Percentiles rank a stretch among this genome's conserved stretches.
These are phyloP conservation scores for Lochmaea crataegi DNA, from an alignment of 2,888 invertebrate species.

Conservation along the genomic window DNA sequence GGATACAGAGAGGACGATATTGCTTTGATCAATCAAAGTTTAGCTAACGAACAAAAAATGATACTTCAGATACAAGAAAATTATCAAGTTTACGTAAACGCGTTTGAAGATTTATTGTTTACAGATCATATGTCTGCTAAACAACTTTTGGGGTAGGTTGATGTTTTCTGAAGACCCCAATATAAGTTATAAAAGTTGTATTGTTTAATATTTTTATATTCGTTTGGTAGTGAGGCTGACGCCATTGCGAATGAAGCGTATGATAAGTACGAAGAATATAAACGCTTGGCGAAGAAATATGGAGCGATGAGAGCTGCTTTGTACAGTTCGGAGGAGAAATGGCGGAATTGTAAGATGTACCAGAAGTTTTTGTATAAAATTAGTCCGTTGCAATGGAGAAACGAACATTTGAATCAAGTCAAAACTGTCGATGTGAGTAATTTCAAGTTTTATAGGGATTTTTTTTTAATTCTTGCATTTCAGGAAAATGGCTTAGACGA, in stretches of 20 bases:
- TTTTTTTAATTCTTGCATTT: neutral
- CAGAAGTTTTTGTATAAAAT: slow-evolving; percentile 76
- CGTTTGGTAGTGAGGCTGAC: slow-evolving; percentile 64
- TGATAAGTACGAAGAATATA: slow-evolving; percentile 64
- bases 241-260: slow-evolving; percentile 64
- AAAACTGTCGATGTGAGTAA: slow-evolving; percentile 2
- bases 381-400: slow-evolving; percentile 72
- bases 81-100: slow-evolving; percentile 68
- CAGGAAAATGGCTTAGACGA: slow-evolving; percentile 23
- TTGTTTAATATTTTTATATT: too few relatives aligned
- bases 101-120: slow-evolving; percentile 72
- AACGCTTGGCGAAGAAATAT: slow-evolving; percentile 64
- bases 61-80: slow-evolving; percentile 66
- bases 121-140: slow-evolving; percentile 73
- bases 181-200: too few relatives aligned
- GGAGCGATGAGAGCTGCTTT: slow-evolving; percentile 64
- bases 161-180: too few relatives aligned
- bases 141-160: slow-evolving; percentile 62
- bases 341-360: slow-evolving; percentile 73
- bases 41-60: slow-evolving; percentile 67
- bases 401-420: slow-evolving; percentile 13
- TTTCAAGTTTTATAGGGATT: neutral
- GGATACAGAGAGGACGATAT: slow-evolving; percentile 63
- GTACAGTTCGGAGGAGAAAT: slow-evolving; percentile 73
- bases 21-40: slow-evolving; percentile 68